phyloP scores from a whole-genome alignment of 2,888 invertebrate species.

The Parelbella ahira region DNA sequence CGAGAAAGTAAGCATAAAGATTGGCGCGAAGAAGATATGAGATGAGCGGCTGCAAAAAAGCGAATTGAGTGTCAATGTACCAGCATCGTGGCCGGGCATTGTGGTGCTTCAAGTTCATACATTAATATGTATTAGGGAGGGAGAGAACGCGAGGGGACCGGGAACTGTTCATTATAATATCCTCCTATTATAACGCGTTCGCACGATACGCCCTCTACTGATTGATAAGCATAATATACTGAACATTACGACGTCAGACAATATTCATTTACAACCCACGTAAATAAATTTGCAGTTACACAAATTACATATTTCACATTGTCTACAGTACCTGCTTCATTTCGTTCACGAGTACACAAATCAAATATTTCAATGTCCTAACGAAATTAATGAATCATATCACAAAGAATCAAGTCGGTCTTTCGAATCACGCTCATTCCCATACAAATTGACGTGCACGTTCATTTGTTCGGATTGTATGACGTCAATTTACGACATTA shows the following conservation, averaged over 20 bases:
- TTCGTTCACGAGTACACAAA: background rate
- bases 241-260: no score
- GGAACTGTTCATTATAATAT: conserved; percentile 79
- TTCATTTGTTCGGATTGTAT: conserved; percentile 28
- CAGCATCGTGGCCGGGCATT: conserved; percentile 64
- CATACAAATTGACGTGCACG: conserved; percentile 16
- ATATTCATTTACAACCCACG: no score
- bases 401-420: background rate
- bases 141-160: conserved; percentile 58
- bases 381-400: no score
- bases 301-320: no score
- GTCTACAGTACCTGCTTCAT: background rate
- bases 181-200: conserved; percentile 78
- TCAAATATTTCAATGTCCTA: no score
- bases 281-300: no score
- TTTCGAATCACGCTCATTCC: conserved; percentile 1
- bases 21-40: conserved; percentile 35
- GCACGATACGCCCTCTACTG: conserved; percentile 64
- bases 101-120: conserved; percentile 72
- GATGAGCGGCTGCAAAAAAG: conserved; percentile 51
- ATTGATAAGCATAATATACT: conserved; percentile 54
- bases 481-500: conserved; percentile 48
- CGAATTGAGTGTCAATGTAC: conserved; percentile 77
- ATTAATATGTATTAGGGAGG: conserved; percentile 78
- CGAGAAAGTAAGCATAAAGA: conserved; percentile 32